Base-by-base conservation (phyloP, 37 sponge, comb jelly and placozoan genomes). In the Agelas oroides region DNA sequence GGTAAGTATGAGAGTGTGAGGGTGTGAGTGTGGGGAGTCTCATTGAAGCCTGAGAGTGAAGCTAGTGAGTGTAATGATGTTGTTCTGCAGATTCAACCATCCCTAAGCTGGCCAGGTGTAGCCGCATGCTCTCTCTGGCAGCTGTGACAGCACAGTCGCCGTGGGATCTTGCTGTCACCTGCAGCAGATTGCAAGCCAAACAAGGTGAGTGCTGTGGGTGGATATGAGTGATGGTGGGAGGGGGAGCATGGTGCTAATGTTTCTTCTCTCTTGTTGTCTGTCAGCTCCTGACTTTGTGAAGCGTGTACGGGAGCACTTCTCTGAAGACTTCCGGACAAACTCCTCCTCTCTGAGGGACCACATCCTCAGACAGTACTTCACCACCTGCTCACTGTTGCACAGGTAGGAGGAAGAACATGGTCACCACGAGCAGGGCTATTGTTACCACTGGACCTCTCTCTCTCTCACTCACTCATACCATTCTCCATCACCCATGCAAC, bases 141-240 rank as follows among this genome's bases (percentile, higher is more conserved):
- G 77, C 77, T 5, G 77, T 77, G 41, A 89, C 58, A 14, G 37
- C 27, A 8, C 78, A 30, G 6, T 57, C 55, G 17, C 77, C 84
- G 1, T 89, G 89, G 89, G 89, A 89, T 63, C 68, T 89, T 28
- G 89, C 62, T 0, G 89, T 76, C 32, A 76, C 65, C n/a, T 82
- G 81, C 55, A 46, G 76, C 52, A 59, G 85, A 36, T 68, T 84
- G 14, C 40, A 84, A 1, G 35, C 1, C 24, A 18, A 11, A 1
- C 5, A 61, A 30, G 66, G 75, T 61, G 28, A 46, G 46, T 46
- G 46, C 8, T 46, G 46, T 46, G 46, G 3, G 46, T 46, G 46
- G 3, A 8, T 46, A 8, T 46, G 46, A 12, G 46, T 46, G 46
- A 12, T 3, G 46, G 46, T 3, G 46, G 46, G 46, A 8, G 46